Evolutionary conservation across 2,797 vertebrate genomes (phyloP).

Genomic region (Gila robusta): DNA sequence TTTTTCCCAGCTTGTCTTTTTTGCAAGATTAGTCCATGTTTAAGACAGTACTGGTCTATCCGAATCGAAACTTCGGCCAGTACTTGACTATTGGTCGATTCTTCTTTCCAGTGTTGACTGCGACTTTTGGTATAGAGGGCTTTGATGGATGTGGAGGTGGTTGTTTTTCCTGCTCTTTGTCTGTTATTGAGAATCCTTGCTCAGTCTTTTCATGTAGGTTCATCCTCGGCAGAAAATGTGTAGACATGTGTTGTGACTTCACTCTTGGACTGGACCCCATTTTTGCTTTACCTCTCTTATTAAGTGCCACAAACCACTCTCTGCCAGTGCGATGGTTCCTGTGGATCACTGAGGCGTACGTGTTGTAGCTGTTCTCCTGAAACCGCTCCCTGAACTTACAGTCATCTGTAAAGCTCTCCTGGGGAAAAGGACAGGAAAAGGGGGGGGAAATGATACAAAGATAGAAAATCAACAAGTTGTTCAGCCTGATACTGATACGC

Average conservation of each 20-base stretch:
- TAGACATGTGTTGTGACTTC: conserved; percentile 93
- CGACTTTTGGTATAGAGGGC: conserved; percentile 48
- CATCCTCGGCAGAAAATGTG: conserved; percentile 93
- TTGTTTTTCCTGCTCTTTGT: conserved; percentile 79
- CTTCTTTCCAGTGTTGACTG: conserved; percentile 54
- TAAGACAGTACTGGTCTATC: conserved; percentile 63
- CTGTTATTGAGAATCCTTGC: conserved; percentile 87
- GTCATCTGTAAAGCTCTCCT: conserved; percentile 91
- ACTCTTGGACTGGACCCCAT: conserved; percentile 92
- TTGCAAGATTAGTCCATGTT: conserved; percentile 37
- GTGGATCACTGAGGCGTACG: conserved; percentile 90
- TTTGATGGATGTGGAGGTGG: conserved; percentile 63
- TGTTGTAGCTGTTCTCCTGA: conserved; percentile 99
- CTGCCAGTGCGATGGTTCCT: conserved; percentile 85
- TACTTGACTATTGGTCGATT: conserved; percentile 74
- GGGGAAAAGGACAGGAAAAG: conserved; percentile 36
- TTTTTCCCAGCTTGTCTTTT: conserved; percentile 9
- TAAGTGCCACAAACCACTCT: conserved; percentile 95
- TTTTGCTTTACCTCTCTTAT: conserved; percentile 95
- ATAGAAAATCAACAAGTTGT: conserved; percentile 35
- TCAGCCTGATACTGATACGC: conserved; percentile 40
- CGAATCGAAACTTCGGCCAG: conserved; percentile 83
- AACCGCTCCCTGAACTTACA: conserved; percentile 96
- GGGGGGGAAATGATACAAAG: conserved; percentile 21
- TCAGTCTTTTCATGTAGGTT: conserved; percentile 77